Evolutionary conservation across 2,888 invertebrate species (phyloP).

Genomic region (Entomobrya proxima): DNA sequence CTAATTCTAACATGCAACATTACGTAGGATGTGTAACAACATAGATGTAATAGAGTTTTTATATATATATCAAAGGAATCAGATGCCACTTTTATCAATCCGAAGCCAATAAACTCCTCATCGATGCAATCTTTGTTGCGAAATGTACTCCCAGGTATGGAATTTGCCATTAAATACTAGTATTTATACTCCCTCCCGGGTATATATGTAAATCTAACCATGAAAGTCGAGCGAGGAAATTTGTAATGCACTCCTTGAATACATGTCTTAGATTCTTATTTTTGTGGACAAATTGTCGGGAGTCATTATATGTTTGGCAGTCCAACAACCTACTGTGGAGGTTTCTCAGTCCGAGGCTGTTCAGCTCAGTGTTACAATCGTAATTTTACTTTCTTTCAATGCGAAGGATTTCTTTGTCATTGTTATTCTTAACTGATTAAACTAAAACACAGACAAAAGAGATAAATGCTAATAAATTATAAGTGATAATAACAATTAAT

Average conservation of each 20-base stretch:
- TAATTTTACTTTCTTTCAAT: constrained; percentile 58
- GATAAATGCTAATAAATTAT: not conserved
- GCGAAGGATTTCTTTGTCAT: constrained; percentile 58
- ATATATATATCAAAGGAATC: no score
- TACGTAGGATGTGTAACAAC: not conserved
- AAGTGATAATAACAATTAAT: not conserved
- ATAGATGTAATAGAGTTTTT: not conserved
- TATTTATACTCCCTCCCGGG: not conserved
- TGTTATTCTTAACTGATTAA: constrained; percentile 18
- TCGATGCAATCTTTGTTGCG: not conserved
- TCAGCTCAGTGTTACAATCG: constrained; percentile 68
- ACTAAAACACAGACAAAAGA: not conserved
- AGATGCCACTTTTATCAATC: not conserved
- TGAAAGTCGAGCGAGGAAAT: no score
- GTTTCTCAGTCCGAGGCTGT: constrained; percentile 69
- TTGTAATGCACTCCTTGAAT: no score
- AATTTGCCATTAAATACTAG: not conserved
- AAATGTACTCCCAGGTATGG: not conserved
- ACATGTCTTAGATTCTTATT: constrained; percentile 21
- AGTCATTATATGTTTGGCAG: constrained; percentile 63
- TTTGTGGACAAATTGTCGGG: constrained; percentile 56
- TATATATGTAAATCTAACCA: no score
- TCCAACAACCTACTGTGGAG: constrained; percentile 69
- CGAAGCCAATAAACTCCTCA: not conserved
- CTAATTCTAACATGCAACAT: no score